phyloP scores from a whole-genome alignment of 2,797 vertebrate genomes.

The Coilia nasus region DNA sequence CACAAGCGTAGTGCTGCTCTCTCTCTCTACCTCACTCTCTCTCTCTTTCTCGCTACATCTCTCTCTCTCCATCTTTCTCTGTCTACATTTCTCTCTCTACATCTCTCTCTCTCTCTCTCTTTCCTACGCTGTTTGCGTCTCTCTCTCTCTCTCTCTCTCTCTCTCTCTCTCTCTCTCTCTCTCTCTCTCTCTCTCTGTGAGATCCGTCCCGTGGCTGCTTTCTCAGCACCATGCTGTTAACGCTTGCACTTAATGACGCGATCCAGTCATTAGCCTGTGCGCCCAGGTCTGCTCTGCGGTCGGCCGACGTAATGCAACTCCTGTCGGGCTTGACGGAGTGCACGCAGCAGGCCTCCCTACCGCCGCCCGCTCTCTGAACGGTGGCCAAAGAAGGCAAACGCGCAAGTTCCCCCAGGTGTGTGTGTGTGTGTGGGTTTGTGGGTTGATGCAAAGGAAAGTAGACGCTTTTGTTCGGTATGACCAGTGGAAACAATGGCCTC shows the following conservation, averaged over 20 bases:
- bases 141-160: too few relatives aligned
- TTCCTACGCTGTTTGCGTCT: too few relatives aligned
- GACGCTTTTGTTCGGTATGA: conserved; percentile 33
- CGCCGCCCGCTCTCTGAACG: conserved; percentile 3
- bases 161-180: too few relatives aligned
- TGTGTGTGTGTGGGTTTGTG: background rate
- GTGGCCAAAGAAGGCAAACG: conserved; percentile 39
- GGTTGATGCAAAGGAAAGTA: conserved; percentile 37
- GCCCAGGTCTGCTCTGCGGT: background rate
- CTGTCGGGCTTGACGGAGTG: background rate
- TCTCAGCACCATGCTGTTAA: conserved; percentile 19
- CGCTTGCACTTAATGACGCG: background rate
- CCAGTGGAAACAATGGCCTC: conserved; percentile 45
- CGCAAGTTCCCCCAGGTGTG: conserved; percentile 27
- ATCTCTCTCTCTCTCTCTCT: too few relatives aligned
- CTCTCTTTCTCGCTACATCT: too few relatives aligned
- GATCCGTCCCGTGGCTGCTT: background rate
- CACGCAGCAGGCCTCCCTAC: conserved; percentile 1
- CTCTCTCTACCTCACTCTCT: too few relatives aligned
- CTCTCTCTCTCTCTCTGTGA: background rate
- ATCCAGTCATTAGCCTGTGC: background rate
- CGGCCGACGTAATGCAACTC: background rate
- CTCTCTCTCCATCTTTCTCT: too few relatives aligned
- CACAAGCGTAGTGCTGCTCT: too few relatives aligned
- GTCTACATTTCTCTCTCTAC: too few relatives aligned